These are phyloP conservation scores for Chaetodon auriga DNA, from an alignment of 2,113 vertebrate genomes.

Conservation along the genomic window DNA sequence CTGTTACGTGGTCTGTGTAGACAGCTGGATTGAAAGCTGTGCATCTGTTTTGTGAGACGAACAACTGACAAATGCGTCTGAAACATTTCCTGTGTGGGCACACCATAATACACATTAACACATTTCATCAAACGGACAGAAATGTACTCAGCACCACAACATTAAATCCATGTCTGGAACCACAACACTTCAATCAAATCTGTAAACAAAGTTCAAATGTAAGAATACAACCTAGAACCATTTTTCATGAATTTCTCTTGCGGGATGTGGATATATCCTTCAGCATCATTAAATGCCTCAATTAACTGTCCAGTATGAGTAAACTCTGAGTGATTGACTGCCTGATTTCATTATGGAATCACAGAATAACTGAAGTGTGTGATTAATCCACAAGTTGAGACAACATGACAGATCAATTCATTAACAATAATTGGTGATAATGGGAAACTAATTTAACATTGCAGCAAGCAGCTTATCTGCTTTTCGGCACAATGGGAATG, in stretches of 20 bases:
- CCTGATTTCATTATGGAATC: constrained; percentile 3
- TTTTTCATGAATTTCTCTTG: background rate
- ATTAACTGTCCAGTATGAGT: background rate
- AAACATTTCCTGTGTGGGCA: too few relatives aligned
- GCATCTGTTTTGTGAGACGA: too few relatives aligned
- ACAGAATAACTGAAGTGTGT: background rate
- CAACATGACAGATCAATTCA: constrained; percentile 2
- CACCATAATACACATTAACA: too few relatives aligned
- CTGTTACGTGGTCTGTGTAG: too few relatives aligned
- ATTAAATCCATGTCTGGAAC: too few relatives aligned
- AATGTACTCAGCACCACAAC: too few relatives aligned
- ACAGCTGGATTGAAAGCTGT: too few relatives aligned
- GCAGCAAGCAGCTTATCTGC: constrained; percentile 21
- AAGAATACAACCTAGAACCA: too few relatives aligned
- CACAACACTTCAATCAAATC: too few relatives aligned
- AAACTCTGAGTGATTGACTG: background rate
- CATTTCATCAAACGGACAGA: too few relatives aligned
- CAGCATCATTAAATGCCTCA: background rate
- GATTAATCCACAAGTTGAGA: constrained; percentile 7
- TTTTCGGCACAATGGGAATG: background rate
- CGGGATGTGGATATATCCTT: background rate
- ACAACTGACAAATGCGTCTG: too few relatives aligned
- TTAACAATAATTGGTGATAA: constrained; percentile 28
- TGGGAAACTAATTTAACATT: constrained; percentile 18
- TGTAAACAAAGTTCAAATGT: too few relatives aligned